phyloP scores from a whole-genome alignment of 2,888 invertebrate species.

The Drosophila buzzatii region DNA sequence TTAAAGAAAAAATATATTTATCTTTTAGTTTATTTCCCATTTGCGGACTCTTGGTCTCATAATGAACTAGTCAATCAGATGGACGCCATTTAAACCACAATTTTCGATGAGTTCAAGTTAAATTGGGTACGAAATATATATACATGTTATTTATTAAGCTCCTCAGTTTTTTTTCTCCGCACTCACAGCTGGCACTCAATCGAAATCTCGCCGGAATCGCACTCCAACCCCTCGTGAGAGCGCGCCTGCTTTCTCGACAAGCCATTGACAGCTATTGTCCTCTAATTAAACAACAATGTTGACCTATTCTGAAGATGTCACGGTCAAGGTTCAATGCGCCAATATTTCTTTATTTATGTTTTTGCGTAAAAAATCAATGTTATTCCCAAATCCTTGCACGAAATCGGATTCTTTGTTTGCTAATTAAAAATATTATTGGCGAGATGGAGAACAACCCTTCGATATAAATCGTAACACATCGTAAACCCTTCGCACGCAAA shows the following conservation, averaged over 20 bases:
- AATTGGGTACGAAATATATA: background rate
- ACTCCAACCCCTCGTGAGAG: slow-evolving; percentile 14
- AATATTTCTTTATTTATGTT: slow-evolving; percentile 31
- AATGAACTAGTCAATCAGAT: no score
- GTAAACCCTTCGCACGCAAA: slow-evolving; percentile 36
- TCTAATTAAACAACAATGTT: slow-evolving; percentile 77
- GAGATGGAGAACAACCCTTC: slow-evolving; percentile 35
- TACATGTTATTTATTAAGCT: no score
- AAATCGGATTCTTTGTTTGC: slow-evolving; percentile 61
- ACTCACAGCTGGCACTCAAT: slow-evolving; percentile 63
- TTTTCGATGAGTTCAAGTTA: background rate
- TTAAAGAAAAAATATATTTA: no score
- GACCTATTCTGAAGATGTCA: slow-evolving; percentile 69
- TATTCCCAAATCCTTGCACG: slow-evolving; percentile 34
- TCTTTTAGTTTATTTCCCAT: no score
- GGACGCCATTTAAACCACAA: background rate
- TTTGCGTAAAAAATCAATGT: slow-evolving; percentile 29
- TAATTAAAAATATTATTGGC: slow-evolving; percentile 67
- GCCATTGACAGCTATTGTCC: slow-evolving; percentile 77
- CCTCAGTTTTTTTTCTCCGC: background rate
- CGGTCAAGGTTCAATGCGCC: slow-evolving; percentile 64
- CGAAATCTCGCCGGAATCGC: slow-evolving; percentile 8
- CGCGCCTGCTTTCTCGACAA: slow-evolving; percentile 20
- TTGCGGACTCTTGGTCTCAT: no score
- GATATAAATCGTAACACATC: slow-evolving; percentile 34